A percentile compares a stretch with the other conserved stretches of the same genome.
Evolutionary conservation across 2,888 invertebrate genomes (phyloP).

Genomic region (Clusia tigrina): DNA sequence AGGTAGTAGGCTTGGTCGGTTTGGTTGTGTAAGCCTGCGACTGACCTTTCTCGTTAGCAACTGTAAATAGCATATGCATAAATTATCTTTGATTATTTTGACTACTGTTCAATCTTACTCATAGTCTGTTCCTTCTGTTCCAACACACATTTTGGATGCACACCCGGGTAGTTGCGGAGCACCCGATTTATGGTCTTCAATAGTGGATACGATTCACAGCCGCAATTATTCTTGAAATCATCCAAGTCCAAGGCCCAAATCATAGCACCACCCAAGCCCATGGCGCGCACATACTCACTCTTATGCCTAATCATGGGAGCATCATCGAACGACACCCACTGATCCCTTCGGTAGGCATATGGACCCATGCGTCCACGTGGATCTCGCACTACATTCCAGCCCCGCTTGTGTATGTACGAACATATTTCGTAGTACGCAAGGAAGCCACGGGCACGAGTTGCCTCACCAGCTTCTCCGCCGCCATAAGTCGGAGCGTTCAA

Average conservation of each 20-base stretch:
- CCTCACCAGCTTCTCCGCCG: conserved; percentile 88
- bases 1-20: conserved; percentile 37
- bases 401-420: conserved; percentile 75
- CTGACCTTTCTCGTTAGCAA: conserved; percentile 37
- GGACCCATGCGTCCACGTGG: conserved; percentile 85
- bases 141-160: conserved; percentile 72
- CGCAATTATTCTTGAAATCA: conserved; percentile 83
- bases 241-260: conserved; percentile 90
- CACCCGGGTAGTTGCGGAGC: conserved; percentile 72
- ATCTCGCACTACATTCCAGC: conserved; percentile 82
- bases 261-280: conserved; percentile 87
- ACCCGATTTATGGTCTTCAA: conserved; percentile 83
- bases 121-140: conserved; percentile 61
- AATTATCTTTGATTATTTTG: not conserved
- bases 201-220: conserved; percentile 83
- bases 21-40: conserved; percentile 32
- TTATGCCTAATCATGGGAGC: conserved; percentile 83
- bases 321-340: conserved; percentile 95
- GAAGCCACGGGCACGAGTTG: conserved; percentile 86
- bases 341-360: conserved; percentile 80
- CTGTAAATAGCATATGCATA: conserved; percentile 31
- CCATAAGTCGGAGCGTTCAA: conserved; percentile 83
- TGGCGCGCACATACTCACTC: conserved; percentile 79
- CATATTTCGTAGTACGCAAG: conserved; percentile 91
- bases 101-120: conserved; percentile 45